Percentiles rank a stretch among this genome's conserved stretches.
Evolutionary conservation across 1,140 invertebrate species (phyloP).

Genomic region (Pogonognathellus flavescens): DNA sequence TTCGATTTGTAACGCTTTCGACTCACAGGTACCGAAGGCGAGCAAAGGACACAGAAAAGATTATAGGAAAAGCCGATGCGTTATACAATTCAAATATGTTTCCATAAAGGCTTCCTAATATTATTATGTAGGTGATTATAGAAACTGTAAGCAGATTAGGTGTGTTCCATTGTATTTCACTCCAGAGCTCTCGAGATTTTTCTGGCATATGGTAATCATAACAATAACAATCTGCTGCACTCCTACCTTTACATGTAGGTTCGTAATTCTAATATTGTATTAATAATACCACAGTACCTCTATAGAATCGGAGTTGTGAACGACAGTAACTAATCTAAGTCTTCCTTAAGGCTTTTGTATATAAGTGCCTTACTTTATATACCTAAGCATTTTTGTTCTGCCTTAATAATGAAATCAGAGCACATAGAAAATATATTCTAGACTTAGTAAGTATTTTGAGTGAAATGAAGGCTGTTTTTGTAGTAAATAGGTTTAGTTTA

Average conservation of each 20-base stretch:
- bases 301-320: neutral
- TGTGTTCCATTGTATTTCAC: neutral
- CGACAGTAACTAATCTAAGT: too few species aligned
- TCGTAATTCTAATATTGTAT: neutral
- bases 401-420: neutral
- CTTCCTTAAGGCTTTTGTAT: too few species aligned
- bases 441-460: neutral
- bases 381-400: too few species aligned
- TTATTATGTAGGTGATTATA: neutral
- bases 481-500: conserved; percentile 6
- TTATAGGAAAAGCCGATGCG: neutral
- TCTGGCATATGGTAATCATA: neutral
- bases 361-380: too few species aligned
- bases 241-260: neutral
- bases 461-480: conserved; percentile 8
- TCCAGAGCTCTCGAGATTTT: neutral
- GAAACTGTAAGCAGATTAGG: conserved; percentile 3
- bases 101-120: neutral
- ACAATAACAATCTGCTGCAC: neutral
- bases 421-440: neutral
- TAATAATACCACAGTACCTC: neutral
- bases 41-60: neutral
- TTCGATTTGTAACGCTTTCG: conserved; percentile 42
- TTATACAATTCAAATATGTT: conserved; percentile 4
- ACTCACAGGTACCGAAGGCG: conserved; percentile 33